Evolutionary conservation across 2,888 invertebrate species (phyloP), one percentile per base, ranked within the genome.

Genomic region (Danaus chrysippus): DNA sequence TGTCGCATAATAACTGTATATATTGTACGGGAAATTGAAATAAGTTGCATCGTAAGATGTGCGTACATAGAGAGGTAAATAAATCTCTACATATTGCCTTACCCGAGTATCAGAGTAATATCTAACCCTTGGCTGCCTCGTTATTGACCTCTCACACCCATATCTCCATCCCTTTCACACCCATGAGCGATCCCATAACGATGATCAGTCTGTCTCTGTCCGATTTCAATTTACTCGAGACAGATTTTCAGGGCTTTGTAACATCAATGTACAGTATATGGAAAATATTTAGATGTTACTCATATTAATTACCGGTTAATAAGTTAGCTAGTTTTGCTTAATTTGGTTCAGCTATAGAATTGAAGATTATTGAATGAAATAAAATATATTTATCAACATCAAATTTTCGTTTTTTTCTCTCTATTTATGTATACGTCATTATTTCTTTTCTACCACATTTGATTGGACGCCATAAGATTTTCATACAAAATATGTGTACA

Each of bases 141-240:
- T 91, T 91, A 91, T 91, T 91, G 87, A 88, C 83, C 91, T 91
- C 91, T 91, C 90, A 91, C 91, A 84, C 87, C 84, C 76, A 80
- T 71, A 73, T 62, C 67, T 70, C 74, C 63, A 69, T 86, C 86
- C 74, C 73, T 78, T 72, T 88, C 81, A 41, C 69, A 66, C 86
- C 10, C 63, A 62, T 53, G 56, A 60, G 70, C 61, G 71, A 73
- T 67, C 59, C 67, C 65, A 69, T 68, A 68, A 66, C 69, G 69
- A 66, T 56, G 66, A 68, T 63, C 73, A 64, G 71, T 77, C 83
- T 68, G 66, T 91, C 91, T 87, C 87, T 69, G 79, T 91, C 83
- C 81, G 82, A 90, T 91, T 91, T 91, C 91, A 91, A 91, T 91
- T 91, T 90, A 88, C 90, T 91, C 86, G 89, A 91, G 88, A 85